Evolutionary conservation across 2,888 invertebrate species (phyloP), one percentile per base, ranked within the genome.

Genomic region (Fragum sueziense): DNA sequence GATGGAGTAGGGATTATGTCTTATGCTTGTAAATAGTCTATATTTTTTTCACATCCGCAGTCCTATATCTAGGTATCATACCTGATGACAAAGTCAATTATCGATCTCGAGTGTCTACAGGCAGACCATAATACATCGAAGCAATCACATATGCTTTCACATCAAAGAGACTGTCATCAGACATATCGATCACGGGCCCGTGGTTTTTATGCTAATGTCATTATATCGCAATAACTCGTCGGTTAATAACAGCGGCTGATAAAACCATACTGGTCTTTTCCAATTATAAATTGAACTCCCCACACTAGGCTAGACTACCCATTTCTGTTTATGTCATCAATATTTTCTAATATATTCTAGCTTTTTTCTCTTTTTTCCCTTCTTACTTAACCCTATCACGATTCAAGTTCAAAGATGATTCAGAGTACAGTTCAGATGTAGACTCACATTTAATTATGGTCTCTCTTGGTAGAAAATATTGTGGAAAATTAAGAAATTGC

Each of bases 181-280:
- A 34, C 33, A 33, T 34, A 34, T 34, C 34, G 34, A 34, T 34
- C 34, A 33, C 20, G 25, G 65, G 65, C 65, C 65, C 65, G 65
- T 41, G 65, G 65, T 65, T 65, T 65, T 65, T 65, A 65, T 65
- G 65, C 65, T 65, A 65, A 65, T 65, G 65, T 65, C 65, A 65
- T 65, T 65, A 65, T 65, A 65, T 65, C 65, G 65, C 41, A 65
- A 65, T 65, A 65, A 65, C 65, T 65, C 27, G 65, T 65, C 65
- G 37, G 37, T 65, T 65, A 65, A 65, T 65, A 65, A 65, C 41
- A 65, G 34, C 41, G n/a, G 34, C 34, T 34, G 65, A 41, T 65
- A 65, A 65, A 47, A 61, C 37, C 47, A n/a, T 41, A n/a, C 37
- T 25, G 17, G 65, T 37, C 33, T 41, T 41, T 37, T 33, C 65